A percentile compares a stretch with the other conserved stretches of the same genome.
Evolutionary conservation across 2,113 vertebrate species (phyloP).

Genomic region (Eptesicus fuscus): DNA sequence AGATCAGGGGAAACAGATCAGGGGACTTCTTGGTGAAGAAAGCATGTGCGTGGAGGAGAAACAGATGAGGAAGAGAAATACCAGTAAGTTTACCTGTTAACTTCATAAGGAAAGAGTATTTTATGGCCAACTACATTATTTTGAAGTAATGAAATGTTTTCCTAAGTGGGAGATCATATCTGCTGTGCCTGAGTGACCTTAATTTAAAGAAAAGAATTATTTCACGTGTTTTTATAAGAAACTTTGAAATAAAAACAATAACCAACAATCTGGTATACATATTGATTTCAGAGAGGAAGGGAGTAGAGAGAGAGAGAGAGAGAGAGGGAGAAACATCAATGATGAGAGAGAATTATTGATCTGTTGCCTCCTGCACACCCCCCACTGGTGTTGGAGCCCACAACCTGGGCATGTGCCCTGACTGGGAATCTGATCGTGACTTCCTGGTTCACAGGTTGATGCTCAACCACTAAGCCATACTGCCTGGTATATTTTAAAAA

Average conservation of each 20-base stretch:
- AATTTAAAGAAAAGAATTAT: slow-evolving; percentile 36
- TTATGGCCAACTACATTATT: slow-evolving; percentile 59
- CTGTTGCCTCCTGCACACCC: too few relatives aligned
- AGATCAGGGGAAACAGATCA: background rate
- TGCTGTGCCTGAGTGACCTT: background rate
- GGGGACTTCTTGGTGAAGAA: background rate
- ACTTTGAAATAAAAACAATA: slow-evolving; percentile 43
- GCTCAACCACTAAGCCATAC: too few relatives aligned
- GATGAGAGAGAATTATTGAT: too few relatives aligned
- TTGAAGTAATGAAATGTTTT: slow-evolving; percentile 67
- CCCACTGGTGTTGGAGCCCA: too few relatives aligned
- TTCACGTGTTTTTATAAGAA: slow-evolving; percentile 72
- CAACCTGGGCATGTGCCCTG: too few relatives aligned
- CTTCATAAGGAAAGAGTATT: slow-evolving; percentile 52
- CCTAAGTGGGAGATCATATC: slow-evolving; percentile 35
- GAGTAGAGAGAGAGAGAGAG: too few relatives aligned
- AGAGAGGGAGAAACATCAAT: too few relatives aligned
- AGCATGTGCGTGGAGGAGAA: background rate
- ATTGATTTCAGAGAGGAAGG: too few relatives aligned
- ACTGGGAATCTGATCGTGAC: too few relatives aligned
- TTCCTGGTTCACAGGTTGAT: too few relatives aligned
- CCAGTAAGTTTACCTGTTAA: background rate
- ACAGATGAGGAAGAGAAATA: background rate
- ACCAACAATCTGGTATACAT: slow-evolving; percentile 24
- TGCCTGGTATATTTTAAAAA: background rate